A percentile compares a stretch with the other conserved stretches of the same genome.
phyloP scores from a whole-genome alignment of 2,888 invertebrate species.

The Platycnemis pennipes region DNA sequence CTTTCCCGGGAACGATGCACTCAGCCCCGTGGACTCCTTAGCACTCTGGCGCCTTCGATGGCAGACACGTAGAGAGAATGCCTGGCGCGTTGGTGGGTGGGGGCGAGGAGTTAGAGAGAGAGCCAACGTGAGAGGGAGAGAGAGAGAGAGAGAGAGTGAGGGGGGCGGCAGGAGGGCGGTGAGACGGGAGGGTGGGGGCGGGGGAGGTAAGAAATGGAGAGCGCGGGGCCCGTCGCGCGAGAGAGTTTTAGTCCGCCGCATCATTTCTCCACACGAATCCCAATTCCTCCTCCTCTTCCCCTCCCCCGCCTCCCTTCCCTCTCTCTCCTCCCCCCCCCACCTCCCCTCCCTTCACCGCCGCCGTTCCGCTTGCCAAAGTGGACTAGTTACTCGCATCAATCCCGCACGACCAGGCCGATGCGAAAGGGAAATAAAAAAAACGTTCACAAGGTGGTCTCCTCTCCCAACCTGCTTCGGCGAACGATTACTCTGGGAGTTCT shows the following conservation, averaged over 20 bases:
- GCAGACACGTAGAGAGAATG: slow-evolving; percentile 44
- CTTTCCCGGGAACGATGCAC: slow-evolving; percentile 65
- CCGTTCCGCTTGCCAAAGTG: slow-evolving; percentile 57
- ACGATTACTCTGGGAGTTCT: slow-evolving; percentile 49
- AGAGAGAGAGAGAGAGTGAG: slow-evolving; percentile 32
- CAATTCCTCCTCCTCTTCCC: slow-evolving; percentile 47
- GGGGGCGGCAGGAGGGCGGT: not conserved
- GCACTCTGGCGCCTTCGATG: slow-evolving; percentile 60
- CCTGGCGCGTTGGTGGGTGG: not conserved
- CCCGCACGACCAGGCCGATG: slow-evolving; percentile 45
- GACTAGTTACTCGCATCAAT: slow-evolving; percentile 58
- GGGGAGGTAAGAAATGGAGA: slow-evolving; percentile 49
- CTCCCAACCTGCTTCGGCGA: slow-evolving; percentile 61
- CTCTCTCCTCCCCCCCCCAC: not conserved
- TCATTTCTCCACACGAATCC: slow-evolving; percentile 61
- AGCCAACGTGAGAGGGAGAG: not conserved
- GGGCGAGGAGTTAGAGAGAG: not conserved
- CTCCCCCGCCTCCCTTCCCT: not conserved
- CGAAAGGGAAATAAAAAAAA: slow-evolving; percentile 34
- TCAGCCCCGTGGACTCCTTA: slow-evolving; percentile 61
- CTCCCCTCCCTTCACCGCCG: not conserved
- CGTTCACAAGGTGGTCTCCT: slow-evolving; percentile 56
- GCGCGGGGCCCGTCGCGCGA: slow-evolving; percentile 50
- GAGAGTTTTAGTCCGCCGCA: slow-evolving; percentile 63
- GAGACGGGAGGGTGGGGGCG: not conserved